These are phyloP conservation scores for Arion vulgaris DNA, from an alignment of 1,140 invertebrate genomes.

Conservation along the genomic window DNA sequence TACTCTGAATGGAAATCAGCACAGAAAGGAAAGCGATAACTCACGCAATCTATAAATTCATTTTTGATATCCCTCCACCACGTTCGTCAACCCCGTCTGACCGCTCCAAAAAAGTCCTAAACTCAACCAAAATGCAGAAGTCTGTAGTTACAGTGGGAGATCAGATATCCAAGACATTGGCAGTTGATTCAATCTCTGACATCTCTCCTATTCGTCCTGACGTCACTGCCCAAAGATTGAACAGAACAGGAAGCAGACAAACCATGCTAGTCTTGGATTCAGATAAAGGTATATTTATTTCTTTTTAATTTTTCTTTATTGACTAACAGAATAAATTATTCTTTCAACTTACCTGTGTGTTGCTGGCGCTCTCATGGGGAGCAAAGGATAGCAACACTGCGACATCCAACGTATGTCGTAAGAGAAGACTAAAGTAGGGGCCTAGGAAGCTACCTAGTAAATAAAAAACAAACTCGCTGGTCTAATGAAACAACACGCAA, in stretches of 20 bases:
- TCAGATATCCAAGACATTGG: neutral
- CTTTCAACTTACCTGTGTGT: too few relatives aligned
- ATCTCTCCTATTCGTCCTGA: neutral
- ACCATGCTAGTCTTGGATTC: neutral
- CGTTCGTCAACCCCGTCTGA: slow-evolving; percentile 4
- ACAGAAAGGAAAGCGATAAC: neutral
- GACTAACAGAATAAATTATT: too few relatives aligned
- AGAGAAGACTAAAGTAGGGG: too few relatives aligned
- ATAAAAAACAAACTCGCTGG: too few relatives aligned
- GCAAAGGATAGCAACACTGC: too few relatives aligned
- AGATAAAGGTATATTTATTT: neutral
- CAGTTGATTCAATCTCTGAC: neutral
- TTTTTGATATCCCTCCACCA: neutral
- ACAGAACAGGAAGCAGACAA: neutral
- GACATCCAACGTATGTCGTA: too few relatives aligned
- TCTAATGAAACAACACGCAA: too few relatives aligned
- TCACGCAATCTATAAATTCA: neutral
- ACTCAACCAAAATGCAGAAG: slow-evolving; percentile 18
- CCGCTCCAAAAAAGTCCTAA: neutral
- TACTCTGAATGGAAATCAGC: neutral
- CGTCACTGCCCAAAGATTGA: neutral
- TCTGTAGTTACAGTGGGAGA: neutral
- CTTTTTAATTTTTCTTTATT: too few relatives aligned
- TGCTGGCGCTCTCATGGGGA: too few relatives aligned
- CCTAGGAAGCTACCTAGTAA: too few relatives aligned